Percentiles rank a stretch among this genome's conserved stretches.
phyloP scores from a whole-genome alignment of 2,888 invertebrate species.

The Leptura quadrifasciata region DNA sequence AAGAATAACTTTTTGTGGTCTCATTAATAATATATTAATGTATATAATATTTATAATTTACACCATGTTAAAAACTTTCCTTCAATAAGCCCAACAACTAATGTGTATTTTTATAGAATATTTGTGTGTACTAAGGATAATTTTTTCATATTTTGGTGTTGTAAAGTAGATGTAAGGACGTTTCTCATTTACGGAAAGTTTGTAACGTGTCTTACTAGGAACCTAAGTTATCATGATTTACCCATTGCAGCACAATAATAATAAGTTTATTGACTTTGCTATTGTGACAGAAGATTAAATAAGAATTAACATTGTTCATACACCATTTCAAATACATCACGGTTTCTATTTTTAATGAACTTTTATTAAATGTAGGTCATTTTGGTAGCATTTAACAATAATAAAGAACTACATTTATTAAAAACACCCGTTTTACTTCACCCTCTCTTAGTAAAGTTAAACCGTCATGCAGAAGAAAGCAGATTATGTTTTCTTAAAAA shows the following conservation, averaged over 20 bases:
- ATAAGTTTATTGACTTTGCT: slow-evolving; percentile 47
- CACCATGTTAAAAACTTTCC: slow-evolving; percentile 54
- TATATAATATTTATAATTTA: slow-evolving; percentile 61
- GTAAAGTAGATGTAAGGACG: slow-evolving; percentile 51
- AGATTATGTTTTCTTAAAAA: too few relatives aligned
- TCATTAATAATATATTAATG: slow-evolving; percentile 57
- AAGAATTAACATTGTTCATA: slow-evolving; percentile 60
- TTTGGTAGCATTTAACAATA: slow-evolving; percentile 67
- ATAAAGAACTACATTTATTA: slow-evolving; percentile 62
- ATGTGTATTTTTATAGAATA: slow-evolving; percentile 54
- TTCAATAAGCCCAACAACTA: slow-evolving; percentile 46
- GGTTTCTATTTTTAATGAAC: slow-evolving; percentile 66
- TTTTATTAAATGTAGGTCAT: slow-evolving; percentile 67
- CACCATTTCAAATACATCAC: slow-evolving; percentile 59
- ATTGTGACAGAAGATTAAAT: slow-evolving; percentile 47
- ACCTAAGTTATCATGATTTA: slow-evolving; percentile 49
- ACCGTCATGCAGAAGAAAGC: too few relatives aligned
- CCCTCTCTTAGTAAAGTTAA: background rate
- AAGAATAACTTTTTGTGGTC: slow-evolving; percentile 51
- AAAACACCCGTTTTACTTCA: background rate
- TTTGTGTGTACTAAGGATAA: slow-evolving; percentile 50
- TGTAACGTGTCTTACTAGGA: slow-evolving; percentile 55
- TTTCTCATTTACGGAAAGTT: slow-evolving; percentile 54
- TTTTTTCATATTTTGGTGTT: slow-evolving; percentile 53
- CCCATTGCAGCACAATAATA: slow-evolving; percentile 51